Percentiles rank a stretch among this genome's conserved stretches.
Conservation (phyloP, 2,113 vertebrate genomes). For the Microcebus murinus region DNA sequence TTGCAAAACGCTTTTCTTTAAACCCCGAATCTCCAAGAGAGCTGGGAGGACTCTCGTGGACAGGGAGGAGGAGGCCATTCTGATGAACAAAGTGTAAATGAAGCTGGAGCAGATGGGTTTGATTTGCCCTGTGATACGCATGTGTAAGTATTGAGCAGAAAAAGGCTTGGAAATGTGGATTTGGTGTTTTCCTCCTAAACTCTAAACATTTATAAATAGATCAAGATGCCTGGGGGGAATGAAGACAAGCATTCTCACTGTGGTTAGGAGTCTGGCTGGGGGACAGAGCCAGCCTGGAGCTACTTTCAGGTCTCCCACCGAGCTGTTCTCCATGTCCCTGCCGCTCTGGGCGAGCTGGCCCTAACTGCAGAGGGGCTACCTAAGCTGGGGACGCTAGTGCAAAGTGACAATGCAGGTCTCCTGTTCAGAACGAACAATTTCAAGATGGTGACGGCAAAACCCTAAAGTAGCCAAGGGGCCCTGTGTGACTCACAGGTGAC, state of each 20-base stretch:
- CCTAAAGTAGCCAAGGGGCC: too few relatives aligned
- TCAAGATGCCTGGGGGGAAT: neutral
- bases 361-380: neutral
- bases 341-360: neutral
- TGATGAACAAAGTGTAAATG: neutral
- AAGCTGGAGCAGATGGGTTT: neutral
- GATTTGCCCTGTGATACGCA: neutral
- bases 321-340: neutral
- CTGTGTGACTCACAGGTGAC: fast-evolving
- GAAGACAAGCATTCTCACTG: neutral
- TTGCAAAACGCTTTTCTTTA: neutral
- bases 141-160: neutral
- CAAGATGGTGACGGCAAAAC: neutral
- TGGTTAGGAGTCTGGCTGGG: neutral
- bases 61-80: neutral
- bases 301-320: too few relatives aligned
- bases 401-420: neutral
- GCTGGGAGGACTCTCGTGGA: neutral
- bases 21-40: neutral
- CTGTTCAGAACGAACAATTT: neutral
- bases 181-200: slow-evolving; percentile 39
- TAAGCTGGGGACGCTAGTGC: neutral
- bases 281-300: neutral
- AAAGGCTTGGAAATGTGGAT: slow-evolving; percentile 14
- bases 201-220: slow-evolving; percentile 40